Evolutionary conservation across 2,888 invertebrate species (phyloP), one percentile per base, ranked within the genome.

Genomic region (Cheilosia variabilis): DNA sequence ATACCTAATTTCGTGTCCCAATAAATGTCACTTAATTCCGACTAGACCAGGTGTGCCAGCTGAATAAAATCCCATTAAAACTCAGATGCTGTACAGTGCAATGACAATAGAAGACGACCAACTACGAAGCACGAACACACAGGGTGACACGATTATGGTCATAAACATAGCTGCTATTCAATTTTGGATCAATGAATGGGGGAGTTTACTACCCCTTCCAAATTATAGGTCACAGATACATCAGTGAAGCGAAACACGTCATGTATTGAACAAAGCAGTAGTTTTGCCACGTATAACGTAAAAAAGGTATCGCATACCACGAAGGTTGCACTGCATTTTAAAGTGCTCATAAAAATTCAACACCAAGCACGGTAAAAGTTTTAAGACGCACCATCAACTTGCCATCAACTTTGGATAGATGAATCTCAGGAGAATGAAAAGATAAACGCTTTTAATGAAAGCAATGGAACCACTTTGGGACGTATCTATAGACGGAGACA

Each of bases 1-100:
- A 68, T 65, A 79, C 68, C 75, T 82, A 78, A 65, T 76, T 78
- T 63, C 58, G 73, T 82, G 76, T 82, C 60, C 71, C 81, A 87
- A 88, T 88, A 87, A 87, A 88, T 87, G 87, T 88, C 87, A 87
- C 80, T 87, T 88, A 87, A 78, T 82, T 79, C 87, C 76, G 79
- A 87, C 68, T 87, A 37, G 10, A 81, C 77, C 81, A 88, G 88
- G 87, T 87, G 87, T 68, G 76, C 81, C 47, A 72, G 75, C 58
- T 72, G 57, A 66, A 72, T 47, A 57, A 86, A 86, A 77, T 86
- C 81, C 86, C 76, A 86, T 81, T 86, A 81, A 81, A 81, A 81
- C 22, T 41, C 62, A 57, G 60, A 60, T 15, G 66, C 24, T 9
- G 19, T 17, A 24, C 7, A 62, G 37, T 27, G 41, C 27, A 47